Conservation (phyloP, 2,113 vertebrate genomes). For the Lepus timidus region DNA sequence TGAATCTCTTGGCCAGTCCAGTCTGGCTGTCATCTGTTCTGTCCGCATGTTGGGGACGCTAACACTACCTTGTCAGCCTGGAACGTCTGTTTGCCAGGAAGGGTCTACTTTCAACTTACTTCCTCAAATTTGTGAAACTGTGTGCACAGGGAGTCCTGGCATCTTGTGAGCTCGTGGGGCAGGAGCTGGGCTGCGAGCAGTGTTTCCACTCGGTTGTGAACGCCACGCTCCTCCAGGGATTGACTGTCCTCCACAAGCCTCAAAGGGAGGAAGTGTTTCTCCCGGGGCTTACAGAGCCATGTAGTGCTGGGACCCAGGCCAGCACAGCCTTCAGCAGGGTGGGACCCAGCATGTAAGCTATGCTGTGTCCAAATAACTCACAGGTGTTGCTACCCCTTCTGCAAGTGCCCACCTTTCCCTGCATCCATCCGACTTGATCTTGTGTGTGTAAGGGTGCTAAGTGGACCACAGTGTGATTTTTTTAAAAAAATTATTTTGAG, state of each 20-base stretch:
- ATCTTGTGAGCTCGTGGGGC: not conserved
- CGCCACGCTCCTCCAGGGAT: not conserved
- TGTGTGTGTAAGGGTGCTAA: not conserved
- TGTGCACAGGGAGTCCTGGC: no score
- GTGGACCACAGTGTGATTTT: not conserved
- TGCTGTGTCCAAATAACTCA: not conserved
- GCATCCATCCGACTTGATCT: not conserved
- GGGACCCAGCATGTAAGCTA: not conserved
- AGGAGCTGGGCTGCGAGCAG: no score
- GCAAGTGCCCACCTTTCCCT: not conserved
- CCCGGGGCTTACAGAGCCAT: not conserved
- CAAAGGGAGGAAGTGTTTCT: not conserved
- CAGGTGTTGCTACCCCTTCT: not conserved
- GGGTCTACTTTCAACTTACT: not conserved
- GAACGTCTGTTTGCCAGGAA: not conserved
- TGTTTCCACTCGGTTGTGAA: not conserved
- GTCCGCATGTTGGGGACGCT: not conserved
- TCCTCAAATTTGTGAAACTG: not conserved
- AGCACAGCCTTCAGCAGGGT: not conserved
- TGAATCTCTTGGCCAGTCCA: not conserved
- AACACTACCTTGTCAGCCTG: not conserved
- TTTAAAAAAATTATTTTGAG: no score
- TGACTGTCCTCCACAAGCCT: not conserved
- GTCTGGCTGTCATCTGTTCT: not conserved
- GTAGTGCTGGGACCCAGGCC: not conserved